Conservation (phyloP, 2,113 vertebrate species). For the Mionectes macconnelli region DNA sequence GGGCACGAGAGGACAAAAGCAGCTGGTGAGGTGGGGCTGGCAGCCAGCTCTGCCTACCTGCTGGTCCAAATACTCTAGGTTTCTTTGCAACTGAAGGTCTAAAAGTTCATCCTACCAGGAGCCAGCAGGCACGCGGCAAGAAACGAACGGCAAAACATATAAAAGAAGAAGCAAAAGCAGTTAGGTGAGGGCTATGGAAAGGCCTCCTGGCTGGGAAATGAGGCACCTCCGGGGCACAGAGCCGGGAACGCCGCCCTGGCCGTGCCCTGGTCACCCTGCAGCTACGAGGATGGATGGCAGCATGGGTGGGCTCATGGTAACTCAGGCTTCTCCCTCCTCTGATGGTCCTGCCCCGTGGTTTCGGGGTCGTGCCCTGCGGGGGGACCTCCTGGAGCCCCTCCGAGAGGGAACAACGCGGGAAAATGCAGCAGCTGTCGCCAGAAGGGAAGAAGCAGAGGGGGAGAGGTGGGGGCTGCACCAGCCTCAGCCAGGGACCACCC, state of each 20-base stretch:
- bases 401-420: neutral
- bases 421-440: slow-evolving; percentile 5
- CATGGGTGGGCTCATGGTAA: neutral
- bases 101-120: slow-evolving; percentile 94
- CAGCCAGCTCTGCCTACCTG: slow-evolving; percentile 88
- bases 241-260: neutral
- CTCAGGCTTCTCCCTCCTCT: neutral
- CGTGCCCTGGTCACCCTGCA: neutral
- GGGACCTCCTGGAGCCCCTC: neutral
- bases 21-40: slow-evolving; percentile 25
- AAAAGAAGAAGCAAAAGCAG: slow-evolving; percentile 80
- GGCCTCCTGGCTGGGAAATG: neutral
- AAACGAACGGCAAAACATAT: slow-evolving; percentile 73
- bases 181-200: slow-evolving; percentile 71
- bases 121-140: slow-evolving; percentile 76
- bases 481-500: neutral
- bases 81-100: slow-evolving; percentile 98
- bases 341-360: fast-evolving
- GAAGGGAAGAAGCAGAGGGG: neutral
- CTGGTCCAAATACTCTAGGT: slow-evolving; percentile 98
- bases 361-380: fast-evolving
- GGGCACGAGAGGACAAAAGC: neutral
- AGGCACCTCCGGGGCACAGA: neutral
- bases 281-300: slow-evolving; percentile 14
- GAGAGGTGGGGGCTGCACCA: neutral